Base-by-base conservation (phyloP, 2,113 vertebrate genomes). In the rabbit (Oryctolagus cuniculus) region DNA sequence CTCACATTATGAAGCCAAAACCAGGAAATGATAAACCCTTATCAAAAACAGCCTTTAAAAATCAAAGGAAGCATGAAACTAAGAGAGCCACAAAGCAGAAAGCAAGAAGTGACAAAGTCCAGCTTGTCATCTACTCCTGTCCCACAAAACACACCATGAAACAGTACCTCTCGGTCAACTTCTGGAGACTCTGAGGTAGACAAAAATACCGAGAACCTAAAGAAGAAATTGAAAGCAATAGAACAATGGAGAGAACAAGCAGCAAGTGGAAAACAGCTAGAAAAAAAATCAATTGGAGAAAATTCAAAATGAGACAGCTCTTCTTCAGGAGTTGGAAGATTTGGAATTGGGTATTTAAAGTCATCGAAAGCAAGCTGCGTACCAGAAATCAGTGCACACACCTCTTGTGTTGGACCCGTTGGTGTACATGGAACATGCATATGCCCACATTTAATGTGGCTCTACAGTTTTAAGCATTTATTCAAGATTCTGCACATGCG, bases 211-310 rank as follows among this genome's bases (percentile, higher is more conserved):
- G 6, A 44, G 44, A 44, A 44, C 6, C 44, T 44, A 44, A 44
- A 44, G 44, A 44, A 99, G 99, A 99, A 99, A 98, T 98, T 99
- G 21, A 99, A 99, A 97, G 99, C 99, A 78, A 99, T 99, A 2
- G 99, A 99, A 73, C 99, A 99, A 96, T 97, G 99, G 95, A 99
- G 99, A 96, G 99, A 99, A 72, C 99, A 99, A 93, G 99, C 99
- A 96, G 98, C 98, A 15, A 81, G 98, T 34, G 99, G 99, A 16
- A 99, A 99, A 96, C 98, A 98, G 69, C 97, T 99, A 38, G 99
- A 99, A 99, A 95, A 99, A 99, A 44, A 44, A 7, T 96, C 99
- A 99, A 99, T 81, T 99, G 98, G 99, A 99, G 96, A 99, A 99
- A 98, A 98, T 99, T 90, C 99, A 99, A 96, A 99, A 99, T 93